Conservation (phyloP, 2,888 invertebrate genomes). For the Clistopyga incitator region DNA sequence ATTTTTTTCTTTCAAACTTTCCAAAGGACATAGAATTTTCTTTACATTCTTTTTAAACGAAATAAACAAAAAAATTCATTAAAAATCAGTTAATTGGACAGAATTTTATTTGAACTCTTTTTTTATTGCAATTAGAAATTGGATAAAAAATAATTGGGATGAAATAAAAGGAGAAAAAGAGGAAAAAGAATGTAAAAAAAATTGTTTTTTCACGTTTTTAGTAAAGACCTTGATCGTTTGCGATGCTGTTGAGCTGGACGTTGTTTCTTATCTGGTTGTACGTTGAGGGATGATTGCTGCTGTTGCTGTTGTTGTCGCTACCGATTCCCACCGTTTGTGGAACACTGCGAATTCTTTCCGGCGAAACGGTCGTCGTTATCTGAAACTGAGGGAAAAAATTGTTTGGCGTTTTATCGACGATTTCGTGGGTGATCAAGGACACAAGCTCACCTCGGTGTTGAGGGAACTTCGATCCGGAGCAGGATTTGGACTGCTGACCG, state of each 20-base stretch:
- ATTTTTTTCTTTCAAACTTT: slow-evolving; percentile 41
- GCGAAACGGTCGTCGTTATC: slow-evolving; percentile 83
- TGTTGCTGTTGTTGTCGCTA: slow-evolving; percentile 75
- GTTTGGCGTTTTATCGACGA: not conserved
- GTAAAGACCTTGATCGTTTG: slow-evolving; percentile 85
- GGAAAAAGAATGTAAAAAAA: too few species aligned
- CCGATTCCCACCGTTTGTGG: slow-evolving; percentile 68
- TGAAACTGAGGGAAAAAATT: slow-evolving; percentile 76
- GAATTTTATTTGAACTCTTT: too few species aligned
- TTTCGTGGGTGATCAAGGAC: too few species aligned
- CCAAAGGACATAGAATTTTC: too few species aligned
- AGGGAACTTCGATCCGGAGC: slow-evolving; percentile 82
- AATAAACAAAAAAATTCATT: too few species aligned
- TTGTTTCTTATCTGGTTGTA: slow-evolving; percentile 84
- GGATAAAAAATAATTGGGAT: too few species aligned
- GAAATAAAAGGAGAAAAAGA: too few species aligned
- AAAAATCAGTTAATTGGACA: not conserved
- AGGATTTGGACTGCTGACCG: slow-evolving; percentile 83
- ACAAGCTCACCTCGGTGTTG: slow-evolving; percentile 80
- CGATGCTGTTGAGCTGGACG: slow-evolving; percentile 84
- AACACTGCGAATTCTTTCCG: slow-evolving; percentile 65
- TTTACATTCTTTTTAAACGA: too few species aligned
- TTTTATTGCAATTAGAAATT: too few species aligned
- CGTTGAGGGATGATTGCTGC: slow-evolving; percentile 73
- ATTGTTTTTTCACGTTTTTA: slow-evolving; percentile 64